Evolutionary conservation across 2,888 invertebrate species (phyloP).

Genomic region (Kuschelorhynchus macadamiae): DNA sequence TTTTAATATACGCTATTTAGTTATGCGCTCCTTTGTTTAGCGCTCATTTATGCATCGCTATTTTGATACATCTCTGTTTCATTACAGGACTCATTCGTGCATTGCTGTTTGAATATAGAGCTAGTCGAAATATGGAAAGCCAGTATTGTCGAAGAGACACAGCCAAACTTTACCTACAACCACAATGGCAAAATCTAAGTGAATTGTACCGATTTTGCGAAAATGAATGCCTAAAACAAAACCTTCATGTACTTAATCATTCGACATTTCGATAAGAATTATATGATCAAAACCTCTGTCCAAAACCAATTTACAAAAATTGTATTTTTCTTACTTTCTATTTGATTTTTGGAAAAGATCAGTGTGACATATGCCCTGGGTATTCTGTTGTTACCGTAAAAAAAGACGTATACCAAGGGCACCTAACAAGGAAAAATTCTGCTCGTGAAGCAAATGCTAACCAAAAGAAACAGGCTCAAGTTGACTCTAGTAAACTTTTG

Average conservation of each 20-base stretch:
- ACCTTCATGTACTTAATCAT: not conserved
- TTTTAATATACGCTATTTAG: too few relatives aligned
- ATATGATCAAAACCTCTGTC: not conserved
- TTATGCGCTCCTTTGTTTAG: too few relatives aligned
- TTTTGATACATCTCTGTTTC: too few relatives aligned
- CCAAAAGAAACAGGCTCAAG: conserved; percentile 3
- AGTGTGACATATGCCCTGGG: not conserved
- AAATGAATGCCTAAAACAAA: not conserved
- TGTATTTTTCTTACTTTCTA: not conserved
- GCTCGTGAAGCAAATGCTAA: not conserved
- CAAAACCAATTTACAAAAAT: not conserved
- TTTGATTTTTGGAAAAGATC: not conserved
- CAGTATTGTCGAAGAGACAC: conserved; percentile 12
- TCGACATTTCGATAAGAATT: not conserved
- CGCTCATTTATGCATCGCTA: too few relatives aligned
- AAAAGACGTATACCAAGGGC: not conserved
- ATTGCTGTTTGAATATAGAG: too few relatives aligned
- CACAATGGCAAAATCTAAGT: conserved; percentile 11
- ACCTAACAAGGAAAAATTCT: conserved; percentile 4
- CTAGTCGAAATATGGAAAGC: conserved; percentile 2
- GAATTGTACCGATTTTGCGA: conserved; percentile 5
- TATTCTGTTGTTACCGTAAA: too few relatives aligned
- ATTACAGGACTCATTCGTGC: too few relatives aligned
- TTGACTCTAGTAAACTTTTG: not conserved
- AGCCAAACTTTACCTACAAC: conserved; percentile 6